Conservation (phyloP, 2,113 vertebrate genomes). For the Oenanthe melanoleuca region DNA sequence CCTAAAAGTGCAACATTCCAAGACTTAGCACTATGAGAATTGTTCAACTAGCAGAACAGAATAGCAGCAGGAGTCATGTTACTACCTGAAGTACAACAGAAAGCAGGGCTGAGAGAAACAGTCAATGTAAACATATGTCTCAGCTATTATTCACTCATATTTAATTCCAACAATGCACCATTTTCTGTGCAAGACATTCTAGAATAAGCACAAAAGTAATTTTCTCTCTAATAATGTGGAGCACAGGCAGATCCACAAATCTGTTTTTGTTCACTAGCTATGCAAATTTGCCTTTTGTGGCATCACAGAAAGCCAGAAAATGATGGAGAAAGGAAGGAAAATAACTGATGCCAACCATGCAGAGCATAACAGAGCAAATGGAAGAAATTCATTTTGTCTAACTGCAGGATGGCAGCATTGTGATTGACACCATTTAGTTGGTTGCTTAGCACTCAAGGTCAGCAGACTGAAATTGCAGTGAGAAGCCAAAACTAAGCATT, state of each 20-base stretch:
- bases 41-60: neutral
- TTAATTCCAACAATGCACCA: neutral
- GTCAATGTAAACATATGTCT: neutral
- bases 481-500: neutral
- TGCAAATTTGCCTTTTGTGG: conserved; percentile 52
- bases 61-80: neutral
- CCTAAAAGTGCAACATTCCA: neutral
- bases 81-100: neutral
- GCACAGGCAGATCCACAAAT: neutral
- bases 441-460: conserved; percentile 2
- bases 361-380: neutral
- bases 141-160: neutral
- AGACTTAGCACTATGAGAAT: neutral
- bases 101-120: neutral
- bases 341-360: neutral
- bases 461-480: neutral
- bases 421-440: neutral
- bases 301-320: conserved; percentile 24
- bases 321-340: neutral
- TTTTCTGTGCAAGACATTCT: neutral
- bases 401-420: neutral
- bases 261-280: neutral
- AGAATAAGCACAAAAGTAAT: neutral
- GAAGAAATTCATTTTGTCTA: neutral
- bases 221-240: neutral